A percentile compares a stretch with the other conserved stretches of the same genome.
Conservation (phyloP, 2,888 invertebrate species). For the Hipparchia sbordonii region DNA sequence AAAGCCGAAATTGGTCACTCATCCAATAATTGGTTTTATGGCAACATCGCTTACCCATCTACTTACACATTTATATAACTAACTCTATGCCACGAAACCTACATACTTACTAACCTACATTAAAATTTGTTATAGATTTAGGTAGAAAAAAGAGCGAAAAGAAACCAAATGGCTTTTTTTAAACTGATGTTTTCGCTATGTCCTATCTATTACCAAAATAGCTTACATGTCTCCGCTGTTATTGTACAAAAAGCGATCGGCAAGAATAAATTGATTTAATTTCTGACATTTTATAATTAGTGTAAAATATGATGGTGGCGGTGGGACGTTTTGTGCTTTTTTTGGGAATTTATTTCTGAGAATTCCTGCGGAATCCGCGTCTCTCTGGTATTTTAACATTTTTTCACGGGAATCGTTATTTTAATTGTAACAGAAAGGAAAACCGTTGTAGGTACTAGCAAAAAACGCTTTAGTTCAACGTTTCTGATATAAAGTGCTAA, state of each 20-base stretch:
- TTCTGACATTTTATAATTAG: constrained; percentile 73
- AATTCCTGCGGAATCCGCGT: constrained; percentile 33
- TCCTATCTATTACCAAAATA: constrained; percentile 5
- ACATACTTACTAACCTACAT: no score
- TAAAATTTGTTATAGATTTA: no score
- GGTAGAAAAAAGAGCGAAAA: not conserved
- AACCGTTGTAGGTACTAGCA: no score
- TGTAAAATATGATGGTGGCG: constrained; percentile 74
- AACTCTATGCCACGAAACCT: no score
- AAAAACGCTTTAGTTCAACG: no score
- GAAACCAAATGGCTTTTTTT: not conserved
- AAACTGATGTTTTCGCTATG: not conserved
- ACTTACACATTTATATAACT: no score
- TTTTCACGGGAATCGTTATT: constrained; percentile 13
- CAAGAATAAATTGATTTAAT: constrained; percentile 72
- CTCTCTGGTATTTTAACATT: constrained; percentile 26
- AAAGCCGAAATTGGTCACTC: no score
- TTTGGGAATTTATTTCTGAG: constrained; percentile 41
- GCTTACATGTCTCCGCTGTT: constrained; percentile 48
- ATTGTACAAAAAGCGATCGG: constrained; percentile 49
- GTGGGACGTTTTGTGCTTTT: constrained; percentile 45
- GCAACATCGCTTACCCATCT: no score
- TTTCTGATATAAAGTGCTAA: no score
- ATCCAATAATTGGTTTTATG: no score
- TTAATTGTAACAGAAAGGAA: not conserved